A percentile compares a stretch with the other conserved stretches of the same genome.
phyloP scores from a whole-genome alignment of 37 sponge, comb jelly and placozoan species.

The Oopsacas minuta region DNA sequence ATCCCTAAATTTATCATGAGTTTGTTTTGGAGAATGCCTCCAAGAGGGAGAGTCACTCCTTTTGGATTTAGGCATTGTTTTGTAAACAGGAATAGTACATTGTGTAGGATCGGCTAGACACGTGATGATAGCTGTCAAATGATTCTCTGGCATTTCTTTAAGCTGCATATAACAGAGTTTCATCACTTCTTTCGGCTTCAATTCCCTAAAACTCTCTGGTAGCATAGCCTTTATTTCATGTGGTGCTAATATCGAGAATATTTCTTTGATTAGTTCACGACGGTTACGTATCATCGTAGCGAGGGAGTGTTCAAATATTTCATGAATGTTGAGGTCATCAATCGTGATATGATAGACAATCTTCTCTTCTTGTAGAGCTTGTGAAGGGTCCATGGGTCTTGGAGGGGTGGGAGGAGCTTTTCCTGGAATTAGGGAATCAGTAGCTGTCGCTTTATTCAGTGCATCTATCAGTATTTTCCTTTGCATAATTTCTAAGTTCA shows the following conservation, averaged over 20 bases:
- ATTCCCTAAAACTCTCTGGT: background rate
- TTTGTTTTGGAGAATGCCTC: background rate
- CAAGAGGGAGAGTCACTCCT: background rate
- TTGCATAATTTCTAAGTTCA: background rate
- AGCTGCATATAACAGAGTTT: slow-evolving; percentile 11
- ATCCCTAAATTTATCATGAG: background rate
- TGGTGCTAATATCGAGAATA: background rate
- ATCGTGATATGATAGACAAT: background rate
- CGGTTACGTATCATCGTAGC: slow-evolving; percentile 9
- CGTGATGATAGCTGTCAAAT: slow-evolving; percentile 4
- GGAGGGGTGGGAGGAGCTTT: background rate
- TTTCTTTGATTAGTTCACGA: slow-evolving; percentile 2
- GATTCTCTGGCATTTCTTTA: slow-evolving; percentile 5
- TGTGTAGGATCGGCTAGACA: slow-evolving; percentile 3
- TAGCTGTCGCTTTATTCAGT: background rate
- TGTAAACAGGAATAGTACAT: background rate
- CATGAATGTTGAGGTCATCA: slow-evolving; percentile 15
- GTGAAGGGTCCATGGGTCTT: background rate
- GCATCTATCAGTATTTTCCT: background rate
- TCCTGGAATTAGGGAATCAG: background rate
- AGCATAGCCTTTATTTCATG: background rate
- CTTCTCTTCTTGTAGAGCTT: background rate
- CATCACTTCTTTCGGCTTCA: slow-evolving; percentile 8
- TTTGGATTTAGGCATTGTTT: background rate
- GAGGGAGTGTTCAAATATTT: slow-evolving; percentile 7